Base-by-base conservation (phyloP, 2,113 vertebrate genomes). In the Platysteira castanea region DNA sequence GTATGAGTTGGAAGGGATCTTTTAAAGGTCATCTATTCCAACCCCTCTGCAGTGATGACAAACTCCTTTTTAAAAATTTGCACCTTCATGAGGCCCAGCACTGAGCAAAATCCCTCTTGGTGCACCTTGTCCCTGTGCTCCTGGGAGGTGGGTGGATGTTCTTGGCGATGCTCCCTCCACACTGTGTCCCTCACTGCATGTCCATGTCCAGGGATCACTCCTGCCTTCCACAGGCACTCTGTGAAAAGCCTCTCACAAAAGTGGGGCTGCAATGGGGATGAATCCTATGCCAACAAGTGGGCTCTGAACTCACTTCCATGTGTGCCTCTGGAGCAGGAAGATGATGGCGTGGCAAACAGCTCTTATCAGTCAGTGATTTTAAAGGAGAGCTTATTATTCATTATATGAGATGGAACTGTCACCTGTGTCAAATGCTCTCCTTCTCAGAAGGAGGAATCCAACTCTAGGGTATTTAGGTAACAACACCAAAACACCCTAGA, bases 91-190 rank as follows among this genome's bases (percentile, higher is more conserved):
- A 49, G 39, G 26, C 8, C 68, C 3, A 2, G 39, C 4, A 4
- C 65, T n/a, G 47, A 75, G 18, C 21, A n/a, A 64, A 68, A 27
- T 24, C 54, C 10, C 54, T 57, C 7, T 41, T 30, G 33, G 22
- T 6, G 11, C 1, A 2, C 24, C 3, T 2, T 11, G 20, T 68
- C 42, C 54, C 53, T 56, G 37, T n/a, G 31, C 50, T 74, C 37
- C 69, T 28, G 31, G 60, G 28, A 57, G 3, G 1, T 5, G 22
- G 16, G 28, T 44, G 41, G 64, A 41, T 30, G 42, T 3, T 37
- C 0, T 5, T 0, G 0, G 60, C 16, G 52, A 82, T 47, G 49
- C 12, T 59, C 23, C 24, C 22, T n/a, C 28, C 0, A 0, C 1
- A 4, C 54, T 30, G 22, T 20, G 59, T 60, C 64, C 30, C 42